Evolutionary conservation across 2,113 vertebrate genomes (phyloP), one percentile per base, ranked within the genome.

Genomic region (Acrocephalus arundinaceus): DNA sequence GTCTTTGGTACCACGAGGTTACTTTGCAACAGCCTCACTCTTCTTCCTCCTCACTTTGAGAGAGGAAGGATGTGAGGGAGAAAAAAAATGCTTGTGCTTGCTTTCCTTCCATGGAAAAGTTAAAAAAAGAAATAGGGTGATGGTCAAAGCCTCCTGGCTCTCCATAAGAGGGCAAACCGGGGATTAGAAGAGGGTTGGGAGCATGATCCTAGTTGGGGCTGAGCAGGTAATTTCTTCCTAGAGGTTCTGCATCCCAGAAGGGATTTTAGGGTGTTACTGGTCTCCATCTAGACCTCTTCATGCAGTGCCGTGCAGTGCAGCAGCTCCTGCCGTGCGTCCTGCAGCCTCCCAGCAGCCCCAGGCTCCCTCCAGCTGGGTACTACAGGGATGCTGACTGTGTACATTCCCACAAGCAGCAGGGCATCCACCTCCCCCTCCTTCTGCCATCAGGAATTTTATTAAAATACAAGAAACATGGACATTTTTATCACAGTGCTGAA

Each of bases 91-190:
- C 39, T 46, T 77, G 15, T 71, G 37, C 41, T 89, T 11, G 0
- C 25, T 87, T 88, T 46, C 30, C 43, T 87, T 73, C 48, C 1
- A 1, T 28, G 55, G 63, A 48, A 70, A 80, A 83, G 46, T 31
- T 31, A 63, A 72, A 85, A 19, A 23, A 71, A 58, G 61, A 55
- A 79, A 48, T 52, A 48, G 13, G 22, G 10, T 1, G 3, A 54
- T 59, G 62, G 43, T 33, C 39, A 63, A 84, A 89, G 33, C n/a
- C 19, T 84, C 51, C 43, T 46, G 35, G 6, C 16, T 89, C 30
- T 46, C 58, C 12, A 0, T 45, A 45, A 35, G 19, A 37, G 23
- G 17, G 31, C 27, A n/a, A 22, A 25, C 1, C 3, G 5, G 63
- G 46, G 37, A 18, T 14, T 19, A 28, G 66, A 46, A 57, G 39